Conservation (phyloP, 2,888 invertebrate species). For the Heliconius ethilla region DNA sequence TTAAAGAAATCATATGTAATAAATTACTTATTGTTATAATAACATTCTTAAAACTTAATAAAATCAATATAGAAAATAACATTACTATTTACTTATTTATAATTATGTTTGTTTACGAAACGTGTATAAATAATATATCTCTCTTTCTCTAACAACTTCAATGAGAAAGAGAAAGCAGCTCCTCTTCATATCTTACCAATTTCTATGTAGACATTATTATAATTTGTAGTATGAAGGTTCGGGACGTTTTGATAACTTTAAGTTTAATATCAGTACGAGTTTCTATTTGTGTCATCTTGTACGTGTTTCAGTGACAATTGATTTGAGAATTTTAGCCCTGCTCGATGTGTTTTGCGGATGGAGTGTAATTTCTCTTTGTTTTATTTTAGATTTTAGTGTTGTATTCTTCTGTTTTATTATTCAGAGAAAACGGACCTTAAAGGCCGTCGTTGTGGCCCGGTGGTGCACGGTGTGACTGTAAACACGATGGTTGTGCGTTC, state of each 20-base stretch:
- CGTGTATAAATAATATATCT: background rate
- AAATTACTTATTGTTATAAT: background rate
- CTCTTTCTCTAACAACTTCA: background rate
- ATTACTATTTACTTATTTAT: background rate
- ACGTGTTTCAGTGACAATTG: constrained; percentile 34
- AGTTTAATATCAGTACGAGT: constrained; percentile 21
- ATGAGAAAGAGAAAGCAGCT: constrained; percentile 16
- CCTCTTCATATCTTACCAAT: constrained; percentile 17
- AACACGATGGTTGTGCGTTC: too few relatives aligned
- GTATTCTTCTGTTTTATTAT: background rate
- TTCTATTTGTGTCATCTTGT: constrained; percentile 2
- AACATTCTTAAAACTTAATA: background rate
- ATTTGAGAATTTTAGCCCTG: constrained; percentile 29
- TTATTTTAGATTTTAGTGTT: background rate
- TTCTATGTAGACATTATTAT: constrained; percentile 12
- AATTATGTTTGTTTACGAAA: background rate
- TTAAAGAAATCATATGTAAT: background rate
- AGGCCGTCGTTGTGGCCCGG: background rate
- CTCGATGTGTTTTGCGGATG: constrained; percentile 35
- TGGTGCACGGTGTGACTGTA: too few relatives aligned
- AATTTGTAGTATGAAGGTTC: background rate
- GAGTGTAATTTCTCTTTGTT: constrained; percentile 29
- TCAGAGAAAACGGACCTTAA: background rate
- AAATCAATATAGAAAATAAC: background rate
- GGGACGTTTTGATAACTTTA: constrained; percentile 14